These are phyloP conservation scores for Tipula lateralis DNA, from an alignment of 2,888 invertebrate genomes.

Conservation along the genomic window DNA sequence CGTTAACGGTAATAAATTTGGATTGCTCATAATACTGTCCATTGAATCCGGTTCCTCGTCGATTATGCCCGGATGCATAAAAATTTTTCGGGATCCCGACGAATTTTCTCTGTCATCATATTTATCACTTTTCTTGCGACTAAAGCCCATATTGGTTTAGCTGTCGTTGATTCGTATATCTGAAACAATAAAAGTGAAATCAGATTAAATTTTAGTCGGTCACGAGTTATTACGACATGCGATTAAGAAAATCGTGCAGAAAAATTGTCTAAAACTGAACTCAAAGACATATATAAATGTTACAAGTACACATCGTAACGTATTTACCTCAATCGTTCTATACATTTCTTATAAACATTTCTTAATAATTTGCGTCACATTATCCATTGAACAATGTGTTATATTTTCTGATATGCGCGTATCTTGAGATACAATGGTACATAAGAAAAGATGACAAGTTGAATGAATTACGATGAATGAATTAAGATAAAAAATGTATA, in stretches of 20 bases:
- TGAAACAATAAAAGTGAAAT: neutral
- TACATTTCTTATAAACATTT: neutral
- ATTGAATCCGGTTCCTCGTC: conserved; percentile 48
- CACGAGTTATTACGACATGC: neutral
- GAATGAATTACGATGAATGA: neutral
- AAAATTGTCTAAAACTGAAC: too few species aligned
- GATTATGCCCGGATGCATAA: conserved; percentile 36
- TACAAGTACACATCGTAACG: neutral
- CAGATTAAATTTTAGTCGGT: neutral
- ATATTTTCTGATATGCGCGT: neutral
- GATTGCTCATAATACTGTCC: conserved; percentile 48
- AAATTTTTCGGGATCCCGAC: conserved; percentile 26
- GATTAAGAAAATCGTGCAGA: neutral
- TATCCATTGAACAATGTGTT: neutral
- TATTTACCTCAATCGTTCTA: neutral
- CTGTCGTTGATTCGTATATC: neutral
- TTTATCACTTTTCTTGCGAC: neutral
- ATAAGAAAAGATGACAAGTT: neutral
- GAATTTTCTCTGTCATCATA: conserved; percentile 2
- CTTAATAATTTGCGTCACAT: neutral
- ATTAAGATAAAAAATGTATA: conserved; percentile 3
- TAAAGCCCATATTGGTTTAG: neutral
- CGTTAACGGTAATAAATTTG: conserved; percentile 47
- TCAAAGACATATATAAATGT: too few species aligned
- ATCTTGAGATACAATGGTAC: neutral